Conservation (phyloP, 2,113 vertebrate species). For the Neofelis nebulosa region DNA sequence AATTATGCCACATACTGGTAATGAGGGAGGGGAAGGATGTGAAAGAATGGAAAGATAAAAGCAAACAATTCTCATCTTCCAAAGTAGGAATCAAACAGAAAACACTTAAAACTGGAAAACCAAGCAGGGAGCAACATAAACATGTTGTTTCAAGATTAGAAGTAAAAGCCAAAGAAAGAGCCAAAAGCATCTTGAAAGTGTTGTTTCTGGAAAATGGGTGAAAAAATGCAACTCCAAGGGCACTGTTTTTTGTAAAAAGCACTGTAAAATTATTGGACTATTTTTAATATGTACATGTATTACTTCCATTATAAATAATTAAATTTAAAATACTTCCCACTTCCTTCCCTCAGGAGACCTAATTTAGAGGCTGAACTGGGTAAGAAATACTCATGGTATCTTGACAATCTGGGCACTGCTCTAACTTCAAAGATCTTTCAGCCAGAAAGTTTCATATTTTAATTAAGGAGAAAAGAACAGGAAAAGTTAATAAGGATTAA, state of each 20-base stretch:
- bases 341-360: background rate
- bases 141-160: background rate
- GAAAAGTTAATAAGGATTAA: background rate
- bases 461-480: background rate
- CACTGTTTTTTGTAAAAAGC: background rate
- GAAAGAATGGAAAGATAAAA: background rate
- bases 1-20: background rate
- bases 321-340: slow-evolving; percentile 11
- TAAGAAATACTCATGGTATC: background rate
- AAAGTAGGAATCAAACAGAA: background rate
- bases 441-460: background rate
- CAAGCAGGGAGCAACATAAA: background rate
- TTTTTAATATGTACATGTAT: background rate
- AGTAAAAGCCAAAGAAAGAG: background rate
- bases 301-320: background rate
- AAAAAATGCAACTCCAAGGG: background rate
- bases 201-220: background rate
- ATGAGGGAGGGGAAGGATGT: background rate
- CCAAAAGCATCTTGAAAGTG: background rate
- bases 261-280: background rate
- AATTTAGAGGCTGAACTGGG: background rate
- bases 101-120: background rate
- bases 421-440: background rate
- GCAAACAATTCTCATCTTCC: background rate
- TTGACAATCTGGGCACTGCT: background rate